These are phyloP conservation scores for Pterocles burchelli DNA, from an alignment of 2,113 vertebrate species.

Conservation along the genomic window DNA sequence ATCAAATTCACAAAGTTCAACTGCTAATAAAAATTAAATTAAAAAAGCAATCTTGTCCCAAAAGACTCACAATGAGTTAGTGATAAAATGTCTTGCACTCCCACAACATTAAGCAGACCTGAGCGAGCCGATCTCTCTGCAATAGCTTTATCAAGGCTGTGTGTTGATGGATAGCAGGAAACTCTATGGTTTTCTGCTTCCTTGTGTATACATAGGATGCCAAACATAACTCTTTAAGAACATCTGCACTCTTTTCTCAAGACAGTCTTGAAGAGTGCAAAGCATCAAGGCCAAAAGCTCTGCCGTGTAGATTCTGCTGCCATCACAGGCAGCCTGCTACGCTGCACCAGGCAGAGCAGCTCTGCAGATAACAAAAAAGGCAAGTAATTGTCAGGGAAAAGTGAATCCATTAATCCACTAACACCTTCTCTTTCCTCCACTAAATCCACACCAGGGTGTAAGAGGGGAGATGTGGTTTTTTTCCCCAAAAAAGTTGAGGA, in stretches of 20 bases:
- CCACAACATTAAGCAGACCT: conserved; percentile 14
- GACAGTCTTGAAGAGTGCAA: neutral
- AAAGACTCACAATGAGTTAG: neutral
- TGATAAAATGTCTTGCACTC: neutral
- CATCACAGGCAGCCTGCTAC: neutral
- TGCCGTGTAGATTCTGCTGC: neutral
- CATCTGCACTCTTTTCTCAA: conserved; percentile 25
- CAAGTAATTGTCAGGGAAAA: neutral
- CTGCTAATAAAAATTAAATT: neutral
- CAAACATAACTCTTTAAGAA: conserved; percentile 34
- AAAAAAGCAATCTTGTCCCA: neutral
- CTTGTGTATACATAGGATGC: conserved; percentile 39
- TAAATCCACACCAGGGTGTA: neutral
- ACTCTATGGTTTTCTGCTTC: conserved; percentile 19
- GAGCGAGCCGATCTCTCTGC: neutral
- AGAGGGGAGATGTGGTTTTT: neutral
- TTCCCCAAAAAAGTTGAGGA: neutral
- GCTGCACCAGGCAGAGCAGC: neutral
- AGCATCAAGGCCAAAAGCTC: neutral
- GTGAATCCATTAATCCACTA: neutral
- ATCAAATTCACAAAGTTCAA: neutral
- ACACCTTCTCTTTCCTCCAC: neutral
- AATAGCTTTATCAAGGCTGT: conserved; percentile 15
- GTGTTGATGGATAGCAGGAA: conserved; percentile 33
- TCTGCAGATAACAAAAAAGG: neutral